Percentiles rank a stretch among this genome's conserved stretches.
phyloP scores from a whole-genome alignment of 2,113 vertebrate genomes.

The Telmatochromis sp. region DNA sequence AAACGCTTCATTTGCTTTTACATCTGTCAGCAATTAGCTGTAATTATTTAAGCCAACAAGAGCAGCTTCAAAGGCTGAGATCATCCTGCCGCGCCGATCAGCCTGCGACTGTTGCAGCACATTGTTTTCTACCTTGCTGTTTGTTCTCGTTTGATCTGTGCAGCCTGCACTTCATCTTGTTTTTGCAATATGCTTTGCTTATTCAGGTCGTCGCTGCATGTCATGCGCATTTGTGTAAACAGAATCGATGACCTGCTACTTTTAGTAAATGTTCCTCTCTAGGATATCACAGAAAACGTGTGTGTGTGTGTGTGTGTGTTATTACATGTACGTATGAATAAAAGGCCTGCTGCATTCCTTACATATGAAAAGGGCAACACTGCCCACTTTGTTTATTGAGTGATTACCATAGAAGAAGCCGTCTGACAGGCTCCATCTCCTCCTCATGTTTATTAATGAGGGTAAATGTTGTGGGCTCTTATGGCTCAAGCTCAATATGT shows the following conservation, averaged over 20 bases:
- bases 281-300: not conserved
- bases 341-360: not conserved
- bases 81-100: conserved; percentile 11
- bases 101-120: conserved; percentile 15
- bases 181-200: not conserved
- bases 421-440: conserved; percentile 33
- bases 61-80: conserved; percentile 25
- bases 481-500: conserved; percentile 35
- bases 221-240: not conserved
- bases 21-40: conserved; percentile 60
- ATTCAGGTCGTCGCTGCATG: not conserved
- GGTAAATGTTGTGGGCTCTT: conserved; percentile 45
- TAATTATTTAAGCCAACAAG: conserved; percentile 42
- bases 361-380: not conserved
- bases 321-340: fast-evolving
- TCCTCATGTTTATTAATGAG: conserved; percentile 63
- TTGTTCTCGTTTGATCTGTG: not conserved
- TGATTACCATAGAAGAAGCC: conserved; percentile 43
- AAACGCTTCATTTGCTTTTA: conserved; percentile 33
- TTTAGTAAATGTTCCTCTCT: not conserved
- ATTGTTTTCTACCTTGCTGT: conserved; percentile 14
- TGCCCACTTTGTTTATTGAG: conserved; percentile 20
- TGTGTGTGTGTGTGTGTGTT: not conserved
- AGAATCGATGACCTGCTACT: not conserved
- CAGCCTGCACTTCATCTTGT: not conserved